Evolutionary conservation across 2,113 vertebrate species (phyloP).

Genomic region (Ciconia maguari): DNA sequence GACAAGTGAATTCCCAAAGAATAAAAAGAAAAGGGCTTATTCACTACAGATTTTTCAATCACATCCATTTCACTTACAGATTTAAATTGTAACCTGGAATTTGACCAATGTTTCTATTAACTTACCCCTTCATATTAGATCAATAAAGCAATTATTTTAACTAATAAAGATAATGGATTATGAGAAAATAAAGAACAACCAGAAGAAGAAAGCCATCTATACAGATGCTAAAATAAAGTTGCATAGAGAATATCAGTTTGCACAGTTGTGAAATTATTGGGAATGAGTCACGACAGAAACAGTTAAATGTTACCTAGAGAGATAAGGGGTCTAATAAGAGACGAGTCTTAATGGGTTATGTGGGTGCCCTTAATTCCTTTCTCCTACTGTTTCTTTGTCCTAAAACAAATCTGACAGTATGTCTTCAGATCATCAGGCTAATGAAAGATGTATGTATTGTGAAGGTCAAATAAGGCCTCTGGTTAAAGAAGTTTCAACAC

Average conservation of each 20-base stretch:
- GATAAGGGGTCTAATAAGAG: not conserved
- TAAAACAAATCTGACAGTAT: not conserved
- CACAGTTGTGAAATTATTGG: not conserved
- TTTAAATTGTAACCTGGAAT: not conserved
- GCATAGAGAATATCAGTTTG: not conserved
- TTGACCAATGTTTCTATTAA: not conserved
- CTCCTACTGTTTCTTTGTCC: not conserved
- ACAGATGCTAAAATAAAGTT: not conserved
- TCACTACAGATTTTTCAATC: not conserved
- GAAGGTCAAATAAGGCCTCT: slow-evolving; percentile 17
- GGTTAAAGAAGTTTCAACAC: slow-evolving; percentile 4
- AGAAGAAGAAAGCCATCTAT: not conserved
- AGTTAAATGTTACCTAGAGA: not conserved
- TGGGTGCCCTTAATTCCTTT: not conserved
- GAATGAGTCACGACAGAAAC: not conserved
- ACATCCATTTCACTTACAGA: not conserved
- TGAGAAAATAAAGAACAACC: not conserved
- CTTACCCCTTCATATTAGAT: not conserved
- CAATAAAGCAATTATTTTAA: not conserved
- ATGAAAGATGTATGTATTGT: not conserved
- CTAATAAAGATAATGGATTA: not conserved
- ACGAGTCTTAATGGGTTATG: not conserved
- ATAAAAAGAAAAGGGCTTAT: not conserved
- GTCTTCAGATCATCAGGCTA: not conserved
- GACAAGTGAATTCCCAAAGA: not conserved